phyloP scores from a whole-genome alignment of 2,888 invertebrate species.

The Protodeltote pygarga region DNA sequence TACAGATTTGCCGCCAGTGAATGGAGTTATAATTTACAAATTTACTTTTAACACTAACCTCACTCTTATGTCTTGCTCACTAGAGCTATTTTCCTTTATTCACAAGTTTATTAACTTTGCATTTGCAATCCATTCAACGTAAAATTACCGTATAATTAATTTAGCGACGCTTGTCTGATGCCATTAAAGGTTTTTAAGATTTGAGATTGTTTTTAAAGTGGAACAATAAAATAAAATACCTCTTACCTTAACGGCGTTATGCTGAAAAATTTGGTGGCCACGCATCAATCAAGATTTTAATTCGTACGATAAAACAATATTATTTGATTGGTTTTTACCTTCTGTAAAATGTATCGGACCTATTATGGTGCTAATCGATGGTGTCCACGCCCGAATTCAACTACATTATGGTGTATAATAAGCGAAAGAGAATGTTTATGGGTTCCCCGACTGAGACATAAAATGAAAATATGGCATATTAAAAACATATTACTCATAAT shows the following conservation, averaged over 20 bases:
- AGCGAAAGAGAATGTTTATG: conserved; percentile 29
- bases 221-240: background rate
- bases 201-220: conserved; percentile 24
- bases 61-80: background rate
- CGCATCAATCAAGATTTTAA: too few relatives aligned
- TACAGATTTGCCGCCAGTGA: conserved; percentile 1
- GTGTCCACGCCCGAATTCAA: conserved; percentile 15
- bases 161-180: conserved; percentile 34
- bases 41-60: background rate
- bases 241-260: too few relatives aligned
- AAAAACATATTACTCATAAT: conserved; percentile 17
- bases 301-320: too few relatives aligned
- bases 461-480: conserved; percentile 24
- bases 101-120: background rate
- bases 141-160: conserved; percentile 41
- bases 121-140: conserved; percentile 25
- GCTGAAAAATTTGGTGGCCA: too few relatives aligned
- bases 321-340: too few relatives aligned
- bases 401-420: too few relatives aligned
- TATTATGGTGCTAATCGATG: background rate
- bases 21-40: conserved; percentile 5
- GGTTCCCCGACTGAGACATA: conserved; percentile 19
- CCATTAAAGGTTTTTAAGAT: conserved; percentile 45
- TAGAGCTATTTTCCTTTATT: conserved; percentile 9
- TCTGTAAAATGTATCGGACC: background rate